Base-by-base conservation (phyloP, 2,113 vertebrate species). In the Nesoenas mayeri region DNA sequence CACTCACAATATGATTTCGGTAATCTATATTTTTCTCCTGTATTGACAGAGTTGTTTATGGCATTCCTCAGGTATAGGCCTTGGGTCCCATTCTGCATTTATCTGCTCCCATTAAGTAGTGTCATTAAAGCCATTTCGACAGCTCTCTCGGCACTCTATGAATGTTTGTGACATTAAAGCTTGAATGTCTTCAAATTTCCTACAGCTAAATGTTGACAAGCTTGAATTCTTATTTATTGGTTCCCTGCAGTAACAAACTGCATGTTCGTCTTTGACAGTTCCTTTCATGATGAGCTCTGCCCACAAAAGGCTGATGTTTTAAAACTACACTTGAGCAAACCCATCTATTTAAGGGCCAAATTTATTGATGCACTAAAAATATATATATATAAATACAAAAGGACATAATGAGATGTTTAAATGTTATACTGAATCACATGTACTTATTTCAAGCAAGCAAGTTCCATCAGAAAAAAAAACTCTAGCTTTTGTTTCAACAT, bases 141-240 rank as follows among this genome's bases (percentile, higher is more conserved):
- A 95, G 91, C 73, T 94, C 74, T 96, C 89, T 88, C 24, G 2
- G 82, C 93, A 94, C 88, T 95, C 85, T 19, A 16, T 3, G 82
- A 78, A 82, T 62, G 83, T 62, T 88, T 91, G 88, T 94, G 95
- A 97, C 93, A 92, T 94, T 95, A 95, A 94, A 84, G 50, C 60
- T 75, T 79, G 91, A 90, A 80, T 91, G 83, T 94, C 92, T 96
- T 96, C 78, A 91, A 73, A 96, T 87, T 89, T 97, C 88, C 91
- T 96, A 61, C 87, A 96, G 92, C 85, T 95, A 96, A 95, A 95
- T 72, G 90, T 85, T 96, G 95, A 95, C 93, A 95, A 90, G 88
- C 67, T 93, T 88, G 88, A 93, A 78, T 96, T 95, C 88, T 94
- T 95, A 95, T 96, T 95, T 96, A 95, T 94, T 92, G 93, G 75